Conservation (phyloP, 1,140 invertebrate genomes). For the Sesamia nonagrioides region DNA sequence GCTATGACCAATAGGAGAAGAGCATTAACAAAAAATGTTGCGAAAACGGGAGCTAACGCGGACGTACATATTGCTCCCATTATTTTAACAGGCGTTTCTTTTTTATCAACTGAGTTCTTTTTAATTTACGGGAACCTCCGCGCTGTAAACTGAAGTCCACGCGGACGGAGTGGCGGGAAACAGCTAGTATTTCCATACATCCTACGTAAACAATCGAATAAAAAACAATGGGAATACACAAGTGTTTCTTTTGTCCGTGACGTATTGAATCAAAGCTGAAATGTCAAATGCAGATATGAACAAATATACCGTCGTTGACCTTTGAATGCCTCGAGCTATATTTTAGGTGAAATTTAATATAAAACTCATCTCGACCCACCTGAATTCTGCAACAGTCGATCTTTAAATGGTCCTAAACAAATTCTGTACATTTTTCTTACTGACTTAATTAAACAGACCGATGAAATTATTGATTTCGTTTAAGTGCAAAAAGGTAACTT, state of each 20-base stretch:
- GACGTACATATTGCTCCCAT: no score
- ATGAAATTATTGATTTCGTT: slow-evolving; percentile 5
- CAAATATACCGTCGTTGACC: neutral
- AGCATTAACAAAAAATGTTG: no score
- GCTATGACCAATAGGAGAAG: no score
- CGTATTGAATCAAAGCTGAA: neutral
- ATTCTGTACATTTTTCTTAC: neutral
- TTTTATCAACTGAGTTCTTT: no score
- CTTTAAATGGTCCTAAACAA: slow-evolving; percentile 23
- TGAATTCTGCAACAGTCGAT: neutral
- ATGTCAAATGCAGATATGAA: neutral
- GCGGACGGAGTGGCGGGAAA: no score
- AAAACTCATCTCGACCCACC: neutral
- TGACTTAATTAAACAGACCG: slow-evolving; percentile 2
- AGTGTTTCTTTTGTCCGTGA: neutral
- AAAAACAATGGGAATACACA: neutral
- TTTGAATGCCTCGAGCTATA: neutral
- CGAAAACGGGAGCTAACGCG: no score
- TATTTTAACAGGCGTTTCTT: no score
- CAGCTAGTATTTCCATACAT: no score
- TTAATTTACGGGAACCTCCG: no score
- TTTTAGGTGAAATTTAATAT: neutral
- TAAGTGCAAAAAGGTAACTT: slow-evolving; percentile 3
- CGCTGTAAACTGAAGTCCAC: no score
- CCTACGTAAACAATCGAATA: no score